Evolutionary conservation across 2,888 invertebrate species (phyloP).

Genomic region (Drosophila gaucha): DNA sequence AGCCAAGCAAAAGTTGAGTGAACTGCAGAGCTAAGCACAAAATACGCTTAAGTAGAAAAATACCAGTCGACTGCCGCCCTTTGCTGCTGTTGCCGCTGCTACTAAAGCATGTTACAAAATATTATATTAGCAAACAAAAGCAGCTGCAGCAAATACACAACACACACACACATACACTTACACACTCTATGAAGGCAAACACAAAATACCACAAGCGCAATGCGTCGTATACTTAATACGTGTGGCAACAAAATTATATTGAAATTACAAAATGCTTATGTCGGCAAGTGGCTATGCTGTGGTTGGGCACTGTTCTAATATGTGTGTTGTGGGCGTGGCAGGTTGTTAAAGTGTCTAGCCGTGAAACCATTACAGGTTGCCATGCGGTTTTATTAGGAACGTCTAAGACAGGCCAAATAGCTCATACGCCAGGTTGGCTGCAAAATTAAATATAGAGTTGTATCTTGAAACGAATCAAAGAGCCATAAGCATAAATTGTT

Average conservation of each 20-base stretch:
- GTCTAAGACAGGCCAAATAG: slow-evolving; percentile 9
- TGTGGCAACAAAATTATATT: slow-evolving; percentile 66
- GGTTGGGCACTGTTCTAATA: background rate
- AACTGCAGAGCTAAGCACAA: slow-evolving; percentile 58
- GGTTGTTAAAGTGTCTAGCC: slow-evolving; percentile 49
- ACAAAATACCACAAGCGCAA: slow-evolving; percentile 58
- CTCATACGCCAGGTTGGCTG: slow-evolving; percentile 11
- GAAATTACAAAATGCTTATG: slow-evolving; percentile 66
- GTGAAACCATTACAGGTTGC: slow-evolving; percentile 27
- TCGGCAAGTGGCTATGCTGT: slow-evolving; percentile 17
- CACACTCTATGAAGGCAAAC: slow-evolving; percentile 18
- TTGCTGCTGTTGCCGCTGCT: background rate
- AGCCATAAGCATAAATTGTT: too few relatives aligned
- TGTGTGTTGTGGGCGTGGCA: slow-evolving; percentile 8
- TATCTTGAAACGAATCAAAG: too few relatives aligned
- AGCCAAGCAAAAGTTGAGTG: slow-evolving; percentile 67
- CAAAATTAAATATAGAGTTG: background rate
- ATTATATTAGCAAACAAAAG: slow-evolving; percentile 76
- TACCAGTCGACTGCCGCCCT: slow-evolving; percentile 23
- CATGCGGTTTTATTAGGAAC: slow-evolving; percentile 8
- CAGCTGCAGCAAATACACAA: slow-evolving; percentile 56
- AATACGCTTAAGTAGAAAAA: slow-evolving; percentile 43
- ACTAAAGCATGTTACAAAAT: slow-evolving; percentile 62
- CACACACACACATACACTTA: background rate
- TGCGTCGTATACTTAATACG: slow-evolving; percentile 66